Base-by-base conservation (phyloP, 2,888 invertebrate species). In the Eustalomyia histrio region DNA sequence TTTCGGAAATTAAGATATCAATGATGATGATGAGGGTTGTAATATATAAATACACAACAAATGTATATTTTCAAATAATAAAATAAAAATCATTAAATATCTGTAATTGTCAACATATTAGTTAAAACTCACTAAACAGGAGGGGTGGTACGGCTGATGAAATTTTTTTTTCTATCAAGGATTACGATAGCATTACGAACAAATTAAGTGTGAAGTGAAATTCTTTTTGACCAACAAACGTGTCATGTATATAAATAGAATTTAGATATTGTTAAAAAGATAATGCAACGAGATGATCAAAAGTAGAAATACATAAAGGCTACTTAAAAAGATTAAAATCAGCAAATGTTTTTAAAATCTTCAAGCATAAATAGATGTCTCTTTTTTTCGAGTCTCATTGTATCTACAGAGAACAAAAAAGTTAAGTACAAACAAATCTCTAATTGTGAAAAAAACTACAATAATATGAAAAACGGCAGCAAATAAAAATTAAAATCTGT, bases 121-220 rank as follows among this genome's bases (percentile, higher is more conserved):
- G 29, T 10, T 50, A 53, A 16, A 17, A 65, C 21, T 50, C 35
- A 35, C 16, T 21, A 35, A 39, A 52, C 82, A 78, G 47, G 16
- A 61, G 74, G 73, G 73, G 39, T 69, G 73, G 61, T 39, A 12
- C 6, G 21, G 16, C 72, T 72, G 60, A 60, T 64, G 33, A 78
- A 75, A 78, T 71, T 74, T 17, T 29, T 83, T 85, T 83, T 84
- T 65, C 57, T 69, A 52, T 67, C 60, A 85, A 82, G 85, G 87
- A 85, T 88, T 87, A 88, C 84, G 85, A 80, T 39, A 86, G 87
- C 86, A 88, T 87, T 87, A 87, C 86, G 85, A 87, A 84, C 85
- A 87, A 87, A 88, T 87, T 88, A 88, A 87, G 88, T 88, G 87
- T 88, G 87, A 88, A 88, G 86, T 87, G 87, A 84, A 63, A 39